phyloP scores from a whole-genome alignment of 2,113 vertebrate genomes.

The Caranx melampygus region DNA sequence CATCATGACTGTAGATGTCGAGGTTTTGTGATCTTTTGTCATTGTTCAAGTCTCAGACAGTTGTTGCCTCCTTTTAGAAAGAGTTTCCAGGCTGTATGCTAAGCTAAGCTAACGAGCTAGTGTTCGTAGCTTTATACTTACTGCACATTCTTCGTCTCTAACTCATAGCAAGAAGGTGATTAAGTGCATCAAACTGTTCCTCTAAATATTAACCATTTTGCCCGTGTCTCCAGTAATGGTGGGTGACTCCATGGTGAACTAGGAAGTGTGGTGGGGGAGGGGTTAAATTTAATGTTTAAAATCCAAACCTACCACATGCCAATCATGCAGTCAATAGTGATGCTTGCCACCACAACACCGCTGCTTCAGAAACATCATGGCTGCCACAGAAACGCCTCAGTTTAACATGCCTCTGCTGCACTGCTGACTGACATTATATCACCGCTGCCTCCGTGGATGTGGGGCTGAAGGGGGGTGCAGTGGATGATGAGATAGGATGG shows the following conservation, averaged over 20 bases:
- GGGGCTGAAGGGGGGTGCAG: not conserved
- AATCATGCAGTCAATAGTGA: constrained; percentile 44
- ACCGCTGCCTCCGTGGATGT: constrained; percentile 36
- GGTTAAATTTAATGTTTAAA: not conserved
- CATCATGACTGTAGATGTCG: not conserved
- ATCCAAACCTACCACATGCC: constrained; percentile 31
- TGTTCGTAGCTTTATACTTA: not conserved
- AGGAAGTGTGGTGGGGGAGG: not conserved
- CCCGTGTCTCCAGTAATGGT: not conserved
- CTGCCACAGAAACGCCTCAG: constrained; percentile 56
- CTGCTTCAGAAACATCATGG: constrained; percentile 72
- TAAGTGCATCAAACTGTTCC: not conserved
- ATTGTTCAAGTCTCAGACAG: no score
- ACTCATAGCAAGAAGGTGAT: no score
- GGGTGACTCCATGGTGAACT: not conserved
- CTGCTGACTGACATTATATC: constrained; percentile 52
- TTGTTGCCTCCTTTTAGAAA: no score
- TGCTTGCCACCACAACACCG: constrained; percentile 59
- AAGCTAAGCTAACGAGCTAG: not conserved
- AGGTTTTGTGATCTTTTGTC: no score
- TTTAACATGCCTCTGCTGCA: constrained; percentile 58
- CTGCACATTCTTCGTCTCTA: not conserved
- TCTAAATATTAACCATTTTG: not conserved
- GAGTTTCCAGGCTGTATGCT: not conserved
- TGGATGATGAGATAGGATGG: not conserved